phyloP scores from a whole-genome alignment of 2,113 vertebrate species.

The Manacus vitellinus region DNA sequence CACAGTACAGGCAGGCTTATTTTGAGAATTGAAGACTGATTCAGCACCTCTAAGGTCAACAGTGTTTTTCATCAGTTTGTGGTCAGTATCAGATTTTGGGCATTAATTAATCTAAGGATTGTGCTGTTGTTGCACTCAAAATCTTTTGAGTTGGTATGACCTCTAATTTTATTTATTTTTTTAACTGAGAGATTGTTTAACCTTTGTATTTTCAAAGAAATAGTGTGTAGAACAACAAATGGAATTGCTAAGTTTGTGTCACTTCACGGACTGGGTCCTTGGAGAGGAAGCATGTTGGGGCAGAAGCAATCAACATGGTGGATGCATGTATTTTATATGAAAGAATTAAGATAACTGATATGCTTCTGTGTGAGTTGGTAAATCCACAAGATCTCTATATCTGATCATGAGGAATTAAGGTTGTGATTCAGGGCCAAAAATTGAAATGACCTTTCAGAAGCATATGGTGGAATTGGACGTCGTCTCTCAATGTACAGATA shows the following conservation, averaged over 20 bases:
- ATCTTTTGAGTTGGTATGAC: background rate
- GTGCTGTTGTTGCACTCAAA: background rate
- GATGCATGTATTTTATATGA: background rate
- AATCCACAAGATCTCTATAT: background rate
- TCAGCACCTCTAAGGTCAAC: background rate
- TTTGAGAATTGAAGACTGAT: background rate
- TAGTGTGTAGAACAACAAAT: background rate
- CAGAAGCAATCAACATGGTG: background rate
- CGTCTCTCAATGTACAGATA: background rate
- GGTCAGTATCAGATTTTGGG: background rate
- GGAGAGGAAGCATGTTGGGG: background rate
- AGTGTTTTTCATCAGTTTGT: background rate
- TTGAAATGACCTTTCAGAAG: background rate
- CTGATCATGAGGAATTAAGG: background rate
- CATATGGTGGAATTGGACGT: fast-evolving
- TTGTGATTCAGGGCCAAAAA: background rate
- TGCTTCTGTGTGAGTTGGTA: background rate
- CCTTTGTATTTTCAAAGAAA: background rate
- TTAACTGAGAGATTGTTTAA: background rate
- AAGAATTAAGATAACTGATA: background rate
- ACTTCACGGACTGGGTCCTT: background rate
- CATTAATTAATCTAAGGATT: background rate
- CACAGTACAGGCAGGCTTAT: background rate
- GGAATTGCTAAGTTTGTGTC: background rate
- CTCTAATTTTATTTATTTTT: background rate